These are phyloP conservation scores for Cynaeus angustus DNA, from an alignment of 2,888 invertebrate genomes.

Conservation along the genomic window DNA sequence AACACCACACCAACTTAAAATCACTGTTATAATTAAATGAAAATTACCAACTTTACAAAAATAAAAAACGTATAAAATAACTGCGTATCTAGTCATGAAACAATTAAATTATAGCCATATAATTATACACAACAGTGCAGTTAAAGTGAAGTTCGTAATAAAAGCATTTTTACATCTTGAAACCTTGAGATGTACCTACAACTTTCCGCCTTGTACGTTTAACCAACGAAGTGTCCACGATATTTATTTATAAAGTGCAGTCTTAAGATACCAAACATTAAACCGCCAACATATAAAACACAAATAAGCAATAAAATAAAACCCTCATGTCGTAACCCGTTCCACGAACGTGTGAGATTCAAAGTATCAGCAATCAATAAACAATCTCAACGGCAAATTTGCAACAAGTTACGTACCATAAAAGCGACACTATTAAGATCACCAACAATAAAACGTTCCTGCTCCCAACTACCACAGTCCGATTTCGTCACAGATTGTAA, in stretches of 20 bases:
- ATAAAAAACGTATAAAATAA: too few relatives aligned
- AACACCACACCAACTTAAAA: too few relatives aligned
- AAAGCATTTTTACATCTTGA: too few relatives aligned
- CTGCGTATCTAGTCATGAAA: too few relatives aligned
- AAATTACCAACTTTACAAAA: too few relatives aligned
- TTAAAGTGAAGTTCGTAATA: too few relatives aligned
- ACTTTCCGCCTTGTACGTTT: too few relatives aligned
- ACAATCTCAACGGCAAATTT: constrained; percentile 2
- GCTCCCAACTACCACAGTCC: neutral
- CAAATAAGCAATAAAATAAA: constrained; percentile 2
- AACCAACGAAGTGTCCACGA: neutral
- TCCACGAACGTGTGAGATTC: neutral
- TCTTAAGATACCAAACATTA: neutral
- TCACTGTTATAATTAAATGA: too few relatives aligned
- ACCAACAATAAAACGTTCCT: neutral
- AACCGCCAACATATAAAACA: neutral
- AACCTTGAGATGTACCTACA: too few relatives aligned
- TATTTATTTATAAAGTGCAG: neutral
- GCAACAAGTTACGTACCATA: neutral
- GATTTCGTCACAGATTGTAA: constrained; percentile 8
- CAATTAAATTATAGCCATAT: too few relatives aligned
- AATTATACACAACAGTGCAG: too few relatives aligned
- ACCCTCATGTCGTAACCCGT: neutral
- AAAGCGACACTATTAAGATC: constrained; percentile 2
- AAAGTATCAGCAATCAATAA: constrained; percentile 2